Evolutionary conservation across 2,113 vertebrate genomes (phyloP).

Genomic region (Elaphurus davidianus): DNA sequence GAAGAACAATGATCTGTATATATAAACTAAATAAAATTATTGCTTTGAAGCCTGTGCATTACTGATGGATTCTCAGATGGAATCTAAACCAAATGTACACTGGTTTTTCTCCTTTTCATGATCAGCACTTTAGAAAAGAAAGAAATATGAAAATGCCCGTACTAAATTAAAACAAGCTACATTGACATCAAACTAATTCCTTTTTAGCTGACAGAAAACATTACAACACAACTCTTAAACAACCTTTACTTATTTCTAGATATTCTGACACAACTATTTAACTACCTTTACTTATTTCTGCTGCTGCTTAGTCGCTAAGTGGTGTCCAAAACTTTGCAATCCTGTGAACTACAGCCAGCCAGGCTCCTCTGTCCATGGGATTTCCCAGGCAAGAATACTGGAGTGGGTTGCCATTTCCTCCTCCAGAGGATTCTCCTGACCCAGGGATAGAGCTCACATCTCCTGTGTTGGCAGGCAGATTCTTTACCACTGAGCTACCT

Average conservation of each 20-base stretch:
- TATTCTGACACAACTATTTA: background rate
- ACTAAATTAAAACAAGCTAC: background rate
- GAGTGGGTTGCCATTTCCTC: background rate
- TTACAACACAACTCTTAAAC: background rate
- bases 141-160: constrained; percentile 9
- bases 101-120: constrained; percentile 67
- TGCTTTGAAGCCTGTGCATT: constrained; percentile 50
- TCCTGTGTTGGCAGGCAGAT: background rate
- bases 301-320: background rate
- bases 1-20: background rate
- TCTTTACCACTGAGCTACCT: background rate
- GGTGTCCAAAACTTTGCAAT: background rate
- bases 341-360: background rate
- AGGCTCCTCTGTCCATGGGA: background rate
- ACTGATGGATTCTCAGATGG: constrained; percentile 57
- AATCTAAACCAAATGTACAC: constrained; percentile 64
- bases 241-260: constrained; percentile 13
- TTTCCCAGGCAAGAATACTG: background rate
- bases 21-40: constrained; percentile 66
- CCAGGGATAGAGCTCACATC: background rate
- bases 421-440: background rate
- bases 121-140: constrained; percentile 61
- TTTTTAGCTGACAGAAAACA: background rate
- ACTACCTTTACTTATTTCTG: constrained; percentile 27
- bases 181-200: background rate